A percentile compares a stretch with the other conserved stretches of the same genome.
phyloP scores from a whole-genome alignment of 1,140 invertebrate genomes.

The Euborellia annulipes region DNA sequence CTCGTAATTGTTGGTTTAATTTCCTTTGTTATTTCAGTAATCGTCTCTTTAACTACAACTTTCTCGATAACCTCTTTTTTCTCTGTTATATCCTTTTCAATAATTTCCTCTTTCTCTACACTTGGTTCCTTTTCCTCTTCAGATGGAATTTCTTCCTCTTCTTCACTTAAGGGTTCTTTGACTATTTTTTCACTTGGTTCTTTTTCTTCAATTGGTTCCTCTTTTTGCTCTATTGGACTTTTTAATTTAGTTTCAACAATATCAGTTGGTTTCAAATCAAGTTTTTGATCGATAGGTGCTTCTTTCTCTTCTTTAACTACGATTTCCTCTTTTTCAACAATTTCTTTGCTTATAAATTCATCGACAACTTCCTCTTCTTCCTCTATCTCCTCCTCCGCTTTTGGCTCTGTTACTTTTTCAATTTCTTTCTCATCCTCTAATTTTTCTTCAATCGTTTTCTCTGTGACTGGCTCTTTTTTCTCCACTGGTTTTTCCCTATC shows the following conservation, averaged over 20 bases:
- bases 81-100: constrained; percentile 7
- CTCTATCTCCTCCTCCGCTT: constrained; percentile 1
- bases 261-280: no score
- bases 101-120: constrained; percentile 5
- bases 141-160: constrained; percentile 1
- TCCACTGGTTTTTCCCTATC: background rate
- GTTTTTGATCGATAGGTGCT: no score
- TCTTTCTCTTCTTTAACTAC: background rate
- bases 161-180: constrained; percentile 10
- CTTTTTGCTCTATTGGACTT: constrained; percentile 30
- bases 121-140: constrained; percentile 9
- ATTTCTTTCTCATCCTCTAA: background rate
- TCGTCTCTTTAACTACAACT: constrained; percentile 2
- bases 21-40: constrained; percentile 11
- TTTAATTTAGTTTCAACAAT: no score
- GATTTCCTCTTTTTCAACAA: constrained; percentile 2
- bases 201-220: constrained; percentile 18
- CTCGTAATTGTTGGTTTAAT: background rate
- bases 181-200: constrained; percentile 9
- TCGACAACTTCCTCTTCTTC: background rate
- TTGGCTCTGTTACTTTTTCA: background rate
- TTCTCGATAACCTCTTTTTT: no score
- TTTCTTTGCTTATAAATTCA: background rate
- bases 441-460: background rate
- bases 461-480: no score